These are phyloP conservation scores for Notodonta ziczac DNA, from an alignment of 2,888 invertebrate species.

Conservation along the genomic window DNA sequence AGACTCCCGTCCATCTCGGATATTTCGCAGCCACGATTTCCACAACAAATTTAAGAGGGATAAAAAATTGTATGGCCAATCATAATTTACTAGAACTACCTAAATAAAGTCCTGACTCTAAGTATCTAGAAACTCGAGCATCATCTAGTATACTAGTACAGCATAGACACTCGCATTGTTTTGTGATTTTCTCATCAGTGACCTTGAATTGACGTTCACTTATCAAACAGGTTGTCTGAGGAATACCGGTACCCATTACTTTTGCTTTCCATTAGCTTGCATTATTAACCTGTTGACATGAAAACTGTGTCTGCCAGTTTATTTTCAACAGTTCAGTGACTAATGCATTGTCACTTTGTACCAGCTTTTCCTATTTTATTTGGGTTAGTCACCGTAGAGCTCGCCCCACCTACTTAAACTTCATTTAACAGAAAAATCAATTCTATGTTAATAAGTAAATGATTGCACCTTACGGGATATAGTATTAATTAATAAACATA, in stretches of 20 bases:
- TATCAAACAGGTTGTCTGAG: constrained; percentile 63
- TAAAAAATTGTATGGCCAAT: no score
- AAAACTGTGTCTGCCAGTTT: neutral
- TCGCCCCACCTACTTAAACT: no score
- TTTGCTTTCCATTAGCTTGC: constrained; percentile 53
- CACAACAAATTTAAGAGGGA: no score
- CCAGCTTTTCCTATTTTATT: no score
- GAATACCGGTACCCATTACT: constrained; percentile 53
- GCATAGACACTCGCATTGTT: constrained; percentile 28
- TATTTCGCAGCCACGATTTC: no score
- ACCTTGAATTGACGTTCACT: constrained; percentile 72
- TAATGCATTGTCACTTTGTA: no score
- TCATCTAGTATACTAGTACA: constrained; percentile 13
- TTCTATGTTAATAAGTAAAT: no score
- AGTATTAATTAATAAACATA: no score
- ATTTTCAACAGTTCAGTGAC: neutral
- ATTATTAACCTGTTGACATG: constrained; percentile 5
- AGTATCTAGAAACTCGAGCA: constrained; percentile 9
- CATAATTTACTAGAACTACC: neutral
- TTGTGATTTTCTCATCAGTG: constrained; percentile 57
- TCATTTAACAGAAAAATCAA: no score
- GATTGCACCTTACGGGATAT: no score
- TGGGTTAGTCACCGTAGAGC: no score
- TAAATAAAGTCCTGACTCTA: constrained; percentile 12
- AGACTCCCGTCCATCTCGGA: no score